Conservation (phyloP, 2,113 vertebrate genomes). For the Tetrax tetrax region DNA sequence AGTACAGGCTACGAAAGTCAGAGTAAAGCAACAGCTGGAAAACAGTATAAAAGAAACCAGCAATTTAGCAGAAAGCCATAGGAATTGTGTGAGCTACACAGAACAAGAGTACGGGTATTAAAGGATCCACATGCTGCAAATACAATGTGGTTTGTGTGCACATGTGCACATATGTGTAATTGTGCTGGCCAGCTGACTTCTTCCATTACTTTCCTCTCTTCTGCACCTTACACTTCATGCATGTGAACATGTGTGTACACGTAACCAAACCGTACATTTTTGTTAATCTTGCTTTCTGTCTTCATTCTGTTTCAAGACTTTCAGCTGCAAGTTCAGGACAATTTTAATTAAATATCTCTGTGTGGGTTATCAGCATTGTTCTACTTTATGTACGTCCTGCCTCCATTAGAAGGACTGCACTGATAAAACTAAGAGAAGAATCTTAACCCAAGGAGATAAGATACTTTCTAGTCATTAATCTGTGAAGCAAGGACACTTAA, state of each 20-base stretch:
- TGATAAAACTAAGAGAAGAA: background rate
- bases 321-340: background rate
- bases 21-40: background rate
- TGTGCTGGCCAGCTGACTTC: background rate
- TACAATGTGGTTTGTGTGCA: background rate
- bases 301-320: background rate
- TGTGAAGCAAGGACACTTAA: background rate
- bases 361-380: background rate
- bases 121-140: background rate
- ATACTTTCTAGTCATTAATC: background rate
- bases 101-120: background rate
- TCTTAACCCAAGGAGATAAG: background rate
- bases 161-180: fast-evolving
- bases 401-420: background rate
- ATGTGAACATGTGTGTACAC: fast-evolving
- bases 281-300: background rate
- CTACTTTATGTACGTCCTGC: background rate
- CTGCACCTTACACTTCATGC: background rate
- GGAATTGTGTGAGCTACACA: background rate
- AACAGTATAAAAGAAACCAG: background rate
- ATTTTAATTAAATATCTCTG: background rate
- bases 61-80: background rate
- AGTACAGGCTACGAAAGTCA: background rate
- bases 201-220: background rate
- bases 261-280: background rate